Base-by-base conservation (phyloP, 2,888 invertebrate genomes). In the Caenorhabditis sp. region DNA sequence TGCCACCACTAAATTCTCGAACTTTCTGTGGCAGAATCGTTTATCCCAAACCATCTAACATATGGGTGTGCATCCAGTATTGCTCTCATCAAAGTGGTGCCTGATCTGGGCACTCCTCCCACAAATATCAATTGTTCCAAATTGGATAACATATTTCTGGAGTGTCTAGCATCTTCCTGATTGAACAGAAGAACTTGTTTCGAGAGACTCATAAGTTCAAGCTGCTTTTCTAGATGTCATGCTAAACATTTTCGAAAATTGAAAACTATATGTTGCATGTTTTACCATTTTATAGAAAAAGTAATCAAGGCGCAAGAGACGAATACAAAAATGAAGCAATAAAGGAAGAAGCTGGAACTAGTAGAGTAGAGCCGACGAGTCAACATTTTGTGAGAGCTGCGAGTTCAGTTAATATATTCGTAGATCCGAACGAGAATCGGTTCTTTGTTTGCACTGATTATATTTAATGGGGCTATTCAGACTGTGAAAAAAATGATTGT, bases 11-110 rank as follows among this genome's bases (percentile, higher is more conserved):
- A 30, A 26, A 77, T 58, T 24, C 15, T 27, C 37, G 13, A 43
- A 35, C 4, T 11, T 24, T 11, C 24, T 30, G 1, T 30, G 5
- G 15, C 15, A 20, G 20, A 4, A 32, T 71, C 15, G 15, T 35
- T 46, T 11, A 20, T 15, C 7, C 30, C 50, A 6, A 7, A 80
- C 82, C 83, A 83, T 56, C 83, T 93, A 89, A 97, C 94, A 89
- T 95, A 94, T 9, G 95, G 95, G 92, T 98, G 97, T 79, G 97
- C 96, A 91, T 98, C 97, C 87, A 98, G 92, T 95, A 98, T 95
- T 80, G 96, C 96, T 88, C 97, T 92, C 94, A 96, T 95, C 84
- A 98, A 92, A 78, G 97, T 98, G 50, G 97, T 98, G 63, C 97
- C 97, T 56, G 96, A 96, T 86, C 97, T 93, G 66, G 97, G 97